Evolutionary conservation across 2,888 invertebrate species (phyloP).

Genomic region (Taenaris catops): DNA sequence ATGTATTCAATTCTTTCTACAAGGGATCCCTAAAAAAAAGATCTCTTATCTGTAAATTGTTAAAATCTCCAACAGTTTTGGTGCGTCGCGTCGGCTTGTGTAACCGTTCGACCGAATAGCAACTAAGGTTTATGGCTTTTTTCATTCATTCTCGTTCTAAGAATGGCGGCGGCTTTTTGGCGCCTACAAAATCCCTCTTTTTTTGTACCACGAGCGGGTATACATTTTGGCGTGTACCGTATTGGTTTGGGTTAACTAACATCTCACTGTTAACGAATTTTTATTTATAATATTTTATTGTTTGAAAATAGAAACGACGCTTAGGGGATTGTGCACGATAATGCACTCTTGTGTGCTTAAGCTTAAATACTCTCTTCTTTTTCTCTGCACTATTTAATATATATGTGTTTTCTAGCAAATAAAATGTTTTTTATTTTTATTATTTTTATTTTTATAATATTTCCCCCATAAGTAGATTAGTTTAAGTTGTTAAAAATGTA

Average conservation of each 20-base stretch:
- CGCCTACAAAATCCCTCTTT: slow-evolving; percentile 55
- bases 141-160: slow-evolving; percentile 65
- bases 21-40: slow-evolving; percentile 27
- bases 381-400: too few relatives aligned
- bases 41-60: slow-evolving; percentile 52
- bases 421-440: too few relatives aligned
- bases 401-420: too few relatives aligned
- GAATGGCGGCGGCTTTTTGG: slow-evolving; percentile 69
- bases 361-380: too few relatives aligned
- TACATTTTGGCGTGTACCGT: slow-evolving; percentile 40
- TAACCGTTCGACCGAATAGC: slow-evolving; percentile 62
- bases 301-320: too few relatives aligned
- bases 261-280: slow-evolving; percentile 1
- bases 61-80: slow-evolving; percentile 51
- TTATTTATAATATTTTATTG: too few relatives aligned
- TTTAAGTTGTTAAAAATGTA: too few relatives aligned
- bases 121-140: slow-evolving; percentile 58
- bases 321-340: too few relatives aligned
- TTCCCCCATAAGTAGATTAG: too few relatives aligned
- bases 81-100: slow-evolving; percentile 69
- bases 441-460: too few relatives aligned
- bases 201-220: slow-evolving; percentile 27
- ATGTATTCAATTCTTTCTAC: too few relatives aligned
- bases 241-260: slow-evolving; percentile 14
- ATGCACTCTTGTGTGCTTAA: too few relatives aligned